These are phyloP conservation scores for Andinoacara biseriatus DNA, from an alignment of 2,113 vertebrate genomes.

Conservation along the genomic window DNA sequence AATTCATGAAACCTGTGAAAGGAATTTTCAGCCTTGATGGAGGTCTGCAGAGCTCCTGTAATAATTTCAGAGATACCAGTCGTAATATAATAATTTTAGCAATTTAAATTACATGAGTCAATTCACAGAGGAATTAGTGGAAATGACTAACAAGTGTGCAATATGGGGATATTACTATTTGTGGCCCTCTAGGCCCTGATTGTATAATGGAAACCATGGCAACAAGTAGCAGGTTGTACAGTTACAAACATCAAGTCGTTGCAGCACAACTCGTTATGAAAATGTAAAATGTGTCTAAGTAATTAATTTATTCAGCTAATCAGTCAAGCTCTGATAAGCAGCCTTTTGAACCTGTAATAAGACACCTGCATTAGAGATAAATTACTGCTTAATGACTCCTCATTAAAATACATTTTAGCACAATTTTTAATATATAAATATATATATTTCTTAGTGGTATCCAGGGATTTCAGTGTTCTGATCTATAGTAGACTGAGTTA, in stretches of 20 bases:
- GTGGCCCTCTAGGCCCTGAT: neutral
- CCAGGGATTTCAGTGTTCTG: neutral
- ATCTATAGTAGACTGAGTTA: neutral
- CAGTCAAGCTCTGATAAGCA: neutral
- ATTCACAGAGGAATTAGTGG: neutral
- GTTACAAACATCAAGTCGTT: neutral
- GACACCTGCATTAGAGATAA: neutral
- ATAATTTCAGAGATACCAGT: neutral
- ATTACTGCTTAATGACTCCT: neutral
- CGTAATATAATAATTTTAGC: neutral
- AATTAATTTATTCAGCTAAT: slow-evolving; percentile 26
- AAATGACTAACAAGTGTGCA: slow-evolving; percentile 1
- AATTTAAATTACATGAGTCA: neutral
- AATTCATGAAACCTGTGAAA: neutral
- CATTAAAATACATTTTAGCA: neutral
- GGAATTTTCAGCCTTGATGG: neutral
- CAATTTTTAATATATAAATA: neutral
- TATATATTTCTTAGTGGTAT: neutral
- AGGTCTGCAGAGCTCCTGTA: neutral
- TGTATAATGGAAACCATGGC: slow-evolving; percentile 11
- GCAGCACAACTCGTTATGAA: neutral
- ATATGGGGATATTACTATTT: slow-evolving; percentile 2
- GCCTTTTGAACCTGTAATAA: neutral
- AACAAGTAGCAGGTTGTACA: neutral
- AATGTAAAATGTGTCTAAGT: neutral